Evolutionary conservation across 2,888 invertebrate genomes (phyloP), one percentile per base, ranked within the genome.

Genomic region (Orgyia antiqua): DNA sequence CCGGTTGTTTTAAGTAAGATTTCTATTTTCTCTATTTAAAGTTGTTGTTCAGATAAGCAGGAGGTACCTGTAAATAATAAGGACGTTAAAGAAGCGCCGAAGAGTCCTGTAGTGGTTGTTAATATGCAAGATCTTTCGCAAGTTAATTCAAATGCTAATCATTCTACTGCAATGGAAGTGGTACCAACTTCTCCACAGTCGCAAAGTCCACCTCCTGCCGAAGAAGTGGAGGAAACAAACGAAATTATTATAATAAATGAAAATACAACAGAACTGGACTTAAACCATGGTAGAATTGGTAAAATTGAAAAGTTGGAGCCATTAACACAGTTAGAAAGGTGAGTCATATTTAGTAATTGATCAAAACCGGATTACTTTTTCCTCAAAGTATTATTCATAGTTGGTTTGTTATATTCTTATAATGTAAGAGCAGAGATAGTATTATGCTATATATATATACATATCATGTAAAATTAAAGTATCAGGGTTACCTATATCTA

Each of bases 221-320:
- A 44, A 0, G 72, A 77, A 15, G 75, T 23, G 6, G 23, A 66
- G 32, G 74, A 83, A 7, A 68, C 88, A 0, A 90, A 90, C 44
- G 91, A 91, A 51, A 88, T 92, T 26, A 82, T 90, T 24, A 83
- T 91, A 18, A 87, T 92, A 18, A 90, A 93, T 68, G 91, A 91
- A 27, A 83, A 89, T 15, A 90, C 90, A 0, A 80, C 86, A 50
- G 92, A 92, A 58, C 73, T 98, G n/a, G 97, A 98, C 68, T 88
- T 98, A 44, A 97, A 96, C 73, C 98, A 98, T 67, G 92, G 94
- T 27, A 89, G 95, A 45, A 92, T 98, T 42, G 92, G 91, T 2
- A 94, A 93, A 68, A 88, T 98, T 40, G 93, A 94, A 58, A 94
- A 96, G 62, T 86, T 98, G 39, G 95, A 96, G 58, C 90, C 90